Evolutionary conservation across 2,113 vertebrate genomes (phyloP).

Genomic region (Neogobius melanostomus): DNA sequence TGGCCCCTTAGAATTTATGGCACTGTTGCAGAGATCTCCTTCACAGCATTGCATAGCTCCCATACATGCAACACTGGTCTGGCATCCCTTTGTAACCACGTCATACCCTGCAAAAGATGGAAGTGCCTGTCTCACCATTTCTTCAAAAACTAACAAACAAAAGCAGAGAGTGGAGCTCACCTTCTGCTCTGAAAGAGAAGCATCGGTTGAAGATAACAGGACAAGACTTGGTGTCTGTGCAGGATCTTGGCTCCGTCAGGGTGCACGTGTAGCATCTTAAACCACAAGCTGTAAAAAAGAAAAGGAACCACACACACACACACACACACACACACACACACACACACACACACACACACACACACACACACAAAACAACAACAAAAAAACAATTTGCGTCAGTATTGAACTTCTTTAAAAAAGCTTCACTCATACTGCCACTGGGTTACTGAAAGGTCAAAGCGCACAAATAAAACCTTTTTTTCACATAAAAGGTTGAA

Average conservation of each 20-base stretch:
- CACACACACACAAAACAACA: no score
- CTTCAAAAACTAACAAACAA: no score
- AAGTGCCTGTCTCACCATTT: background rate
- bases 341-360: no score
- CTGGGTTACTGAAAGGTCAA: no score
- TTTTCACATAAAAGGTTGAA: no score
- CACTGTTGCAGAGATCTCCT: conserved; percentile 54
- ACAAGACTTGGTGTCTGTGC: conserved; percentile 48
- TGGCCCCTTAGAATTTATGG: conserved; percentile 3
- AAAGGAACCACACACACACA: background rate
- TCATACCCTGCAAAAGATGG: conserved; percentile 20
- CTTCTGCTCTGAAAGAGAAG: conserved; percentile 21
- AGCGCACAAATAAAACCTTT: no score
- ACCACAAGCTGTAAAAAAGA: conserved; percentile 36
- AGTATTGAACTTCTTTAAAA: no score
- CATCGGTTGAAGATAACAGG: conserved; percentile 39
- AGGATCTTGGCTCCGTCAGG: conserved; percentile 15
- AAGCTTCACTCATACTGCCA: no score
- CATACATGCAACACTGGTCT: fast-evolving
- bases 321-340: no score
- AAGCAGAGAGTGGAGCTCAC: conserved; percentile 11
- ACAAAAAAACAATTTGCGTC: no score
- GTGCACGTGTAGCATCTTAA: conserved; percentile 58
- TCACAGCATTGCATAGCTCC: conserved; percentile 41
- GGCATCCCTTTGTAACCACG: conserved; percentile 45